A percentile compares a stretch with the other conserved stretches of the same genome.
These are phyloP conservation scores for Abrostola tripartita DNA, from an alignment of 2,888 invertebrate genomes.

Conservation along the genomic window DNA sequence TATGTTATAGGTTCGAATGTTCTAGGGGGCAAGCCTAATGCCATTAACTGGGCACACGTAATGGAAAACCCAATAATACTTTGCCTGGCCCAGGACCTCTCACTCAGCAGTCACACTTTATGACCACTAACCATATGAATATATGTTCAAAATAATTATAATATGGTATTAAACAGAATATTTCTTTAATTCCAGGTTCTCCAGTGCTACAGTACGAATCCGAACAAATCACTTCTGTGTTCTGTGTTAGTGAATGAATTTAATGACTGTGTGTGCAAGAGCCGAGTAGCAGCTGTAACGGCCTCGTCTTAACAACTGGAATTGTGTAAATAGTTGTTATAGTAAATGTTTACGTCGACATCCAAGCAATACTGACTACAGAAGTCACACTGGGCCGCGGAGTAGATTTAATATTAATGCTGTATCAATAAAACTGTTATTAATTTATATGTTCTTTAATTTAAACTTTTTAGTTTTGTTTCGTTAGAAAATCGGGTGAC, in stretches of 20 bases:
- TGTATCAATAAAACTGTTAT: conserved; percentile 84
- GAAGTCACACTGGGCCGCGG: conserved; percentile 38
- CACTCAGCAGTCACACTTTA: too few species aligned
- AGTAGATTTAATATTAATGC: conserved; percentile 83
- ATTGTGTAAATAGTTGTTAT: conserved; percentile 63
- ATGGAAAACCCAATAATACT: too few species aligned
- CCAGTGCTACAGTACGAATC: conserved; percentile 83
- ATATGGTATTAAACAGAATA: conserved; percentile 1
- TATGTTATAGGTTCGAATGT: too few species aligned
- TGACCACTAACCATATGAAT: too few species aligned
- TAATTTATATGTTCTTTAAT: conserved; percentile 70
- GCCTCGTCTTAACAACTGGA: conserved; percentile 71
- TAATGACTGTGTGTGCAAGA: conserved; percentile 87
- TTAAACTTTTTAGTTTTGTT: background rate
- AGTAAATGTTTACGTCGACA: conserved; percentile 54
- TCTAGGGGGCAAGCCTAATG: too few species aligned
- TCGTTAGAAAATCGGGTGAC: background rate
- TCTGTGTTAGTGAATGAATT: conserved; percentile 85
- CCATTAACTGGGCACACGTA: too few species aligned
- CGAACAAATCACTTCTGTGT: conserved; percentile 80
- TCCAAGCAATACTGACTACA: conserved; percentile 62
- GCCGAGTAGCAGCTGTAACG: conserved; percentile 79
- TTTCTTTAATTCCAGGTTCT: conserved; percentile 74
- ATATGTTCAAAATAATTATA: too few species aligned
- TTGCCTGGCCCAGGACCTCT: too few species aligned